phyloP scores from a whole-genome alignment of 2,113 vertebrate species.

The Myrmecophaga tridactyla region DNA sequence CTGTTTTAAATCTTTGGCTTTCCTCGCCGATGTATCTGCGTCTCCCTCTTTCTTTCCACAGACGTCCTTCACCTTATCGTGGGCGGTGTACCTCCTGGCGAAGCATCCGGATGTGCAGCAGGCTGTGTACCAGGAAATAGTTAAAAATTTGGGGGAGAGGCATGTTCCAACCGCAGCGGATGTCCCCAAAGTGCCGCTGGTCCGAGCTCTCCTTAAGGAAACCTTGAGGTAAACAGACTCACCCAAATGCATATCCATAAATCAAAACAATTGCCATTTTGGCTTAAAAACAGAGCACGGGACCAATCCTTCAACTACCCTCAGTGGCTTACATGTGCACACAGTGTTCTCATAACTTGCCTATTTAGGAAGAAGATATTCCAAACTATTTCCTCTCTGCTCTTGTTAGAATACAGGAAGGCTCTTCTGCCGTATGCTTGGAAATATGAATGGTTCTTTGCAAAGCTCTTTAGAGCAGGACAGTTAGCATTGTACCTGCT shows the following conservation, averaged over 20 bases:
- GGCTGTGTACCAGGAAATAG: slow-evolving; percentile 87
- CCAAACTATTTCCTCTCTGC: background rate
- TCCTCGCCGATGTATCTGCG: background rate
- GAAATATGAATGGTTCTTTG: background rate
- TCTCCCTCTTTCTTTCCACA: slow-evolving; percentile 59
- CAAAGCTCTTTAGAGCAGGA: background rate
- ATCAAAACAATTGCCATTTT: background rate
- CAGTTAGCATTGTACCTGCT: background rate
- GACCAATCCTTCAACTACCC: background rate
- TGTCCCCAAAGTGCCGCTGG: slow-evolving; percentile 86
- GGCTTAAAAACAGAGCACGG: background rate
- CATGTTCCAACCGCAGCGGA: slow-evolving; percentile 85
- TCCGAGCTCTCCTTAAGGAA: slow-evolving; percentile 94
- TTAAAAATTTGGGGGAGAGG: slow-evolving; percentile 82
- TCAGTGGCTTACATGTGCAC: background rate
- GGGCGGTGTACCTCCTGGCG: slow-evolving; percentile 91
- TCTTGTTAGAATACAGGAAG: background rate
- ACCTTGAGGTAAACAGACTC: slow-evolving; percentile 87
- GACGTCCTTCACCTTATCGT: slow-evolving; percentile 94
- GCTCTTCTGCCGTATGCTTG: background rate
- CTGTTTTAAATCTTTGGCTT: background rate
- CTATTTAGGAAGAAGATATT: background rate
- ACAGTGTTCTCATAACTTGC: too few relatives aligned
- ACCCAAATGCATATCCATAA: background rate
- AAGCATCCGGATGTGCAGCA: slow-evolving; percentile 88